Evolutionary conservation across 2,113 vertebrate species (phyloP), one percentile per base, ranked within the genome.

Genomic region (Sardina pilchardus): DNA sequence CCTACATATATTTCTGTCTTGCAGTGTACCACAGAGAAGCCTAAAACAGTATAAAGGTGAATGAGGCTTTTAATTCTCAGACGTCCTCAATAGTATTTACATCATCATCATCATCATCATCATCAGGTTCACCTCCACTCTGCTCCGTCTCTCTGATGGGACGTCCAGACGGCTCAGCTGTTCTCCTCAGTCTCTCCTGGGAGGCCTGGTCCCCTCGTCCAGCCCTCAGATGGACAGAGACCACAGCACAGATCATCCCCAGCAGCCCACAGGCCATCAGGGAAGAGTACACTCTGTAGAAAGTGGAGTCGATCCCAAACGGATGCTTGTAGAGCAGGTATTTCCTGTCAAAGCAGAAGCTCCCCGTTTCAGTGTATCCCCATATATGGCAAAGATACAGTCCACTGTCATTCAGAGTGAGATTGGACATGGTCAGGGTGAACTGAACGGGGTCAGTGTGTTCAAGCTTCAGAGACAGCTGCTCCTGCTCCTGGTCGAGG

Each of bases 281-380:
- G 24, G 59, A 21, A 63, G 59, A 26, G 59, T 63, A 63, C 59
- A 26, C 59, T 26, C 59, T 63, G 59, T 63, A 63, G 59, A 63
- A 63, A 63, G 59, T 63, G 5, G 59, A 63, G 59, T 63, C 3
- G 59, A 26, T 34, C n/a, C 63, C 63, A 71, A 71, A 71, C 30
- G 63, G 63, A 71, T 71, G 26, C 63, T 71, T 34, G 26, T 30
- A 14, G 63, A 71, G 63, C 63, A 71, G 24, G 47, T 19, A 80
- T 94, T 92, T 85, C 91, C 92, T 87, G 90, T 89, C 92, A 71
- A 34, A 34, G 63, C 63, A 71, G 30, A 71, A 71, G 14, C 7
- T 42, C 9, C 10, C 1, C n/a, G 34, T 26, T 71, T 71, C 63
- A 71, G 63, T 30, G 30, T 30, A 26, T 71, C 63, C 63, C 63